phyloP scores from a whole-genome alignment of 2,113 vertebrate species.

The Meleagris gallopavo region DNA sequence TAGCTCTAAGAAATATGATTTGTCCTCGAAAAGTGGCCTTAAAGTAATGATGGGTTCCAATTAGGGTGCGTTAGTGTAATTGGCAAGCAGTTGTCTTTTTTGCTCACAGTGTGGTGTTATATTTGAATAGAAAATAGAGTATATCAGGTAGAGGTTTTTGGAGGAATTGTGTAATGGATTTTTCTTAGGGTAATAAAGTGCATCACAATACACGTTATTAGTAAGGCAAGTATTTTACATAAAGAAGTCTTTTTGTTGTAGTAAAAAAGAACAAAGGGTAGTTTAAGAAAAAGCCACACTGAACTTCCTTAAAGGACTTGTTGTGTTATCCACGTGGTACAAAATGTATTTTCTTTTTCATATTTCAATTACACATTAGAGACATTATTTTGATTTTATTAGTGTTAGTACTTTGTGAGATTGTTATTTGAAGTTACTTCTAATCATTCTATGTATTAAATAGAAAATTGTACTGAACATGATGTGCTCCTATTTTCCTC shows the following conservation, averaged over 20 bases:
- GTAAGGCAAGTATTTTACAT: background rate
- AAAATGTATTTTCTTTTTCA: background rate
- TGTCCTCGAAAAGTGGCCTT: constrained; percentile 7
- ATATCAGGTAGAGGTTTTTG: background rate
- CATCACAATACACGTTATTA: background rate
- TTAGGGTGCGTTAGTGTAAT: background rate
- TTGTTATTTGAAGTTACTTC: background rate
- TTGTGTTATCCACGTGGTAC: background rate
- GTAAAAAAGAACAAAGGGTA: background rate
- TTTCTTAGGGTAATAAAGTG: background rate
- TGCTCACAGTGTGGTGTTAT: background rate
- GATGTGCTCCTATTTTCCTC: background rate
- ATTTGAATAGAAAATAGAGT: constrained; percentile 23
- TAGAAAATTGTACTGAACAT: background rate
- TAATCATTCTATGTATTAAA: background rate
- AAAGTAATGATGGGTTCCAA: constrained; percentile 33
- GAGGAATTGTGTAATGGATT: background rate
- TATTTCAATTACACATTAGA: background rate
- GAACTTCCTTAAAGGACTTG: background rate
- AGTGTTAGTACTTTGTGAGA: background rate
- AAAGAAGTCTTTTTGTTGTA: background rate
- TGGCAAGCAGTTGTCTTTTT: constrained; percentile 15
- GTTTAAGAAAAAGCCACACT: background rate
- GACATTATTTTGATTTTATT: constrained; percentile 13
- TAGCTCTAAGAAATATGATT: constrained; percentile 10